These are phyloP conservation scores for Globodera ellingtonae DNA, from an alignment of 1,140 invertebrate species.

Conservation along the genomic window DNA sequence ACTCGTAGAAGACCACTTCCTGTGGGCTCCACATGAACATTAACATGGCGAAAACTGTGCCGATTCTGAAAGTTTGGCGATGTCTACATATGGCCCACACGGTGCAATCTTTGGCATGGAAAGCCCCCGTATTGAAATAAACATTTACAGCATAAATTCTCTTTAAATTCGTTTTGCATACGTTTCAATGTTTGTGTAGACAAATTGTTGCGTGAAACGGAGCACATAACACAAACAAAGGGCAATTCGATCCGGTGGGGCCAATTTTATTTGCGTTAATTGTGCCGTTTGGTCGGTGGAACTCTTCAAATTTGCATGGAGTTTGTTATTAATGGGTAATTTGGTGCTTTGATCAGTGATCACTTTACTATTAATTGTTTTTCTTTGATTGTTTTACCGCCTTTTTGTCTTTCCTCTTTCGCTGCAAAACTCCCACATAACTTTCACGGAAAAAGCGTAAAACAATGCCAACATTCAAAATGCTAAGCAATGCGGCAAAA, in stretches of 20 bases:
- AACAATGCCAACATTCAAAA: background rate
- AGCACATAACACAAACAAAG: conserved; percentile 32
- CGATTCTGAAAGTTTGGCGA: conserved; percentile 5
- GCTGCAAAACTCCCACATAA: conserved; percentile 27
- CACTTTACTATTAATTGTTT: background rate
- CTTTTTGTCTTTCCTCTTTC: background rate
- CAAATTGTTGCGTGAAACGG: conserved; percentile 37
- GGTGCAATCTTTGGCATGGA: too few species aligned
- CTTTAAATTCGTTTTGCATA: background rate
- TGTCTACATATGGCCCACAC: too few species aligned
- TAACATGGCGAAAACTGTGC: conserved; percentile 22
- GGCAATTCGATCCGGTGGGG: conserved; percentile 32
- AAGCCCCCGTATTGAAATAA: background rate
- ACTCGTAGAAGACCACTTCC: conserved; percentile 27
- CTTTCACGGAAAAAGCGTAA: conserved; percentile 15
- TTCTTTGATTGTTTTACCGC: background rate
- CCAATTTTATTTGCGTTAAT: conserved; percentile 16
- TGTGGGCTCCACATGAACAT: conserved; percentile 14
- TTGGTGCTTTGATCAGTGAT: background rate
- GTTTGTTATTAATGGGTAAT: background rate
- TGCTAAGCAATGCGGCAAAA: background rate
- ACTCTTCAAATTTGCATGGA: background rate
- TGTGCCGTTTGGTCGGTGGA: background rate
- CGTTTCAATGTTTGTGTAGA: conserved; percentile 42
- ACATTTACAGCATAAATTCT: conserved; percentile 2